These are phyloP conservation scores for Sebastes alutus DNA, from an alignment of 2,797 vertebrate genomes.

Conservation along the genomic window DNA sequence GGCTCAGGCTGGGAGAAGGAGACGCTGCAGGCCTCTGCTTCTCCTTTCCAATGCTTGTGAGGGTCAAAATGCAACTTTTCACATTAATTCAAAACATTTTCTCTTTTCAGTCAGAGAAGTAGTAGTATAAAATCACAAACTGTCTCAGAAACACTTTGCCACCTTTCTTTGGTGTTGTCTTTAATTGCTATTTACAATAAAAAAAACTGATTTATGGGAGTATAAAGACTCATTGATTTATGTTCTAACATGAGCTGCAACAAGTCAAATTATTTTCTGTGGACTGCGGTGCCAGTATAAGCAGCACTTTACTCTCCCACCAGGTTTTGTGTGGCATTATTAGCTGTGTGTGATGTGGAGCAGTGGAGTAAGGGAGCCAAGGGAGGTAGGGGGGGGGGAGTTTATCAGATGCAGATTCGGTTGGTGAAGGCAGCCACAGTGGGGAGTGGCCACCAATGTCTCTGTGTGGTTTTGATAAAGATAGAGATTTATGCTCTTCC, in stretches of 20 bases:
- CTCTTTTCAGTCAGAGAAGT: not conserved
- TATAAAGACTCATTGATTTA: conserved; percentile 29
- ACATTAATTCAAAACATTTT: not conserved
- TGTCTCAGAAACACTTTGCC: not conserved
- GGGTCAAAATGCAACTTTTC: not conserved
- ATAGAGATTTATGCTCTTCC: conserved; percentile 88
- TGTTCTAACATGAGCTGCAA: conserved; percentile 46
- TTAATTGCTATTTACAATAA: conserved; percentile 36
- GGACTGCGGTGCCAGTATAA: conserved; percentile 17
- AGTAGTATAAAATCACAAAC: not conserved
- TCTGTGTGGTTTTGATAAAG: conserved; percentile 87
- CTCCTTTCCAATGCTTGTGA: not conserved
- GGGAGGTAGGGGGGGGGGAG: not conserved
- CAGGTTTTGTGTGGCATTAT: conserved; percentile 48
- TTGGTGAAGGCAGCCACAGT: conserved; percentile 73
- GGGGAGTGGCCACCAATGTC: conserved; percentile 84
- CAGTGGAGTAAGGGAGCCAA: conserved; percentile 3
- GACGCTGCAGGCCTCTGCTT: conserved; percentile 22
- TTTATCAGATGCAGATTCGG: conserved; percentile 85
- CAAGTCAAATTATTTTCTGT: conserved; percentile 41
- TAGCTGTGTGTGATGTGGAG: conserved; percentile 60
- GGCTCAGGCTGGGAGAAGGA: conserved; percentile 35
- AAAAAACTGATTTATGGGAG: not conserved
- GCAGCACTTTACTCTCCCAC: conserved; percentile 13
- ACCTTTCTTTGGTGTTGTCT: conserved; percentile 13